Evolutionary conservation across 2,113 vertebrate species (phyloP).

Genomic region (Cyrtonyx montezumae): DNA sequence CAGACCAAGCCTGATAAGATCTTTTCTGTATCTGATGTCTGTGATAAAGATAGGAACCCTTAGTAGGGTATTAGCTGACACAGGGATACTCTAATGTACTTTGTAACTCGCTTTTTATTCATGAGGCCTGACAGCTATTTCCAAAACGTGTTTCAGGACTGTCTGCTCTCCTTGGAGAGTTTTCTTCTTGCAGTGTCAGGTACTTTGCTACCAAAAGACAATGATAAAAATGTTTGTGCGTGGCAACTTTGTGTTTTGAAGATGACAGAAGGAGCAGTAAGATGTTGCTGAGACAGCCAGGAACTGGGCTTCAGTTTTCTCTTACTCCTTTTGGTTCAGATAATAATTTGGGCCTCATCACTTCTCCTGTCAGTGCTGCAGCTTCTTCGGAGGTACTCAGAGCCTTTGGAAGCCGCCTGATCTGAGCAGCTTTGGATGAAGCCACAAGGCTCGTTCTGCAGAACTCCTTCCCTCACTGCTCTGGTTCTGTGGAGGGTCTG

Average conservation of each 20-base stretch:
- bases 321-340: not conserved
- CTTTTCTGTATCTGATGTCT: not conserved
- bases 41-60: conserved; percentile 28
- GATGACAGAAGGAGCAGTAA: not conserved
- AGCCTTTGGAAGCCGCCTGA: not conserved
- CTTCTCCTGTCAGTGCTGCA: not conserved
- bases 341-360: not conserved
- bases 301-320: not conserved
- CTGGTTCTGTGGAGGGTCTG: not conserved
- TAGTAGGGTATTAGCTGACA: conserved; percentile 19
- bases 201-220: not conserved
- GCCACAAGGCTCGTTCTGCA: not conserved
- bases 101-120: conserved; percentile 38
- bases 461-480: not conserved
- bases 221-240: not conserved
- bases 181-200: conserved; percentile 30
- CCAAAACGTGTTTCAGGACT: conserved; percentile 16
- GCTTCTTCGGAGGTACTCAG: not conserved
- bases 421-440: not conserved
- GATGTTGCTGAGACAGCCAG: not conserved
- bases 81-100: conserved; percentile 9
- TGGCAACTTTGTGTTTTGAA: not conserved
- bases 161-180: not conserved
- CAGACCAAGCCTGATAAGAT: not conserved
- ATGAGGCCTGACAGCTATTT: conserved; percentile 9